Base-by-base conservation (phyloP, 1,140 invertebrate species). In the Drosophila santomea region DNA sequence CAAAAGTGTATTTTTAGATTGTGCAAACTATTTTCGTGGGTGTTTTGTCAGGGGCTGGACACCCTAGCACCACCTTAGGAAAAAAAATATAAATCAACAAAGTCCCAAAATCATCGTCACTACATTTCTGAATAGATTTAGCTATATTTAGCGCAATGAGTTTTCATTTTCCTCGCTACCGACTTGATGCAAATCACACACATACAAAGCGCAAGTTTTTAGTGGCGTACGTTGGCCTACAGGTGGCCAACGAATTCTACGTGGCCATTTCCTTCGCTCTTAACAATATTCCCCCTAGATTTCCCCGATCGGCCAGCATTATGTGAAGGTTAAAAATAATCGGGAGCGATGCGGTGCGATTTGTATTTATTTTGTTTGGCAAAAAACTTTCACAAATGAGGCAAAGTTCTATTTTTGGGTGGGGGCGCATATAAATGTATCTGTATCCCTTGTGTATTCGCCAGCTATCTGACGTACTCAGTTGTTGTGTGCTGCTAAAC, bases 251-350 rank as follows among this genome's bases (percentile, higher is more conserved):
- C 41, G 41, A 38, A 10, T 41, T 20, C 39, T 28, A 52, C 36
- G 28, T 60, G 32, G 60, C 59, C 56, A 43, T 54, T 43, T 51
- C 45, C 59, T 45, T 32, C 11, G n/a, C 15, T 5, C 11, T 11
- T 36, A 15, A 17, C 25, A 28, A 2, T 5, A 15, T 28, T 1
- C 12, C 62, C 23, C n/a, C 45, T 0, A 23, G 35, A 25, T 12
- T 10, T 7, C 60, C 41, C 52, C 11, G 8, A 36, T 35, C 43
- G 63, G 38, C 36, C 52, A 45, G 60, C 63, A 80, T 80, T 64
- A 64, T 86, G 63, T 81, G 82, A 86, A 81, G 69, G 74, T 78
- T 86, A 88, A 79, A 86, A 88, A 86, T 86, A 86, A 73, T 85
- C 63, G 63, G 75, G 48, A 59, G 15, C 57, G 47, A 61, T 52